phyloP scores from a whole-genome alignment of 2,113 vertebrate species.

The Cololabis saira region DNA sequence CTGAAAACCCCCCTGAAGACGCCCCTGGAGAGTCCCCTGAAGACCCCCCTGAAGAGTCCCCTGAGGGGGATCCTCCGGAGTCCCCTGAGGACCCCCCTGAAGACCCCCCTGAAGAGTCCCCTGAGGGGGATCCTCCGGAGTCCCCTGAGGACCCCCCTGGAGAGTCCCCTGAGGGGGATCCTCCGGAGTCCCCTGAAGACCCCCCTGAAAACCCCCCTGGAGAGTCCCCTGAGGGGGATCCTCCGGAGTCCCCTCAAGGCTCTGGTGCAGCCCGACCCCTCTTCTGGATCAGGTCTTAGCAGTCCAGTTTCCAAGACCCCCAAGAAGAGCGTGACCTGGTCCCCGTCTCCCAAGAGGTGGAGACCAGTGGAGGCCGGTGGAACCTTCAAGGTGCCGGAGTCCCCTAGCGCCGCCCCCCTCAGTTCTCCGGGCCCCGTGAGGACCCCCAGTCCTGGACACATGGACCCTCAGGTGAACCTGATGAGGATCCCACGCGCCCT shows the following conservation, averaged over 20 bases:
- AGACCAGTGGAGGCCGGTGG: conserved; percentile 3
- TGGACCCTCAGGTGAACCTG: conserved; percentile 19
- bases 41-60: too few relatives aligned
- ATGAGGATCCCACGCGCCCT: conserved; percentile 1
- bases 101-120: too few relatives aligned
- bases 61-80: too few relatives aligned
- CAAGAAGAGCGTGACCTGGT: conserved; percentile 76
- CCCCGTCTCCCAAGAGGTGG: conserved; percentile 71
- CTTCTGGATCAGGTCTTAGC: conserved; percentile 17
- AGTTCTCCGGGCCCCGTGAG: conserved; percentile 51
- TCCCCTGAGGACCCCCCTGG: too few relatives aligned
- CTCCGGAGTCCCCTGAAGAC: too few relatives aligned
- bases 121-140: too few relatives aligned
- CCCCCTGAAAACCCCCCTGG: too few relatives aligned
- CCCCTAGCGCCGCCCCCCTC: conserved; percentile 45
- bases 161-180: too few relatives aligned
- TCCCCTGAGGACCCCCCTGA: too few relatives aligned
- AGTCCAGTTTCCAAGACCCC: conserved; percentile 58
- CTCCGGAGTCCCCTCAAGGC: too few relatives aligned
- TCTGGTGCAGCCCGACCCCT: conserved; percentile 50
- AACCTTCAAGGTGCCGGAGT: conserved; percentile 70
- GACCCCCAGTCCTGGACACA: conserved; percentile 44
- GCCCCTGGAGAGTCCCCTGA: too few relatives aligned
- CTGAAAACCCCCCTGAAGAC: too few relatives aligned
- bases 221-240: conserved; percentile 56